Percentiles rank a stretch among this genome's conserved stretches.
phyloP scores from a whole-genome alignment of 2,797 vertebrate species.

The Lates japonicus region DNA sequence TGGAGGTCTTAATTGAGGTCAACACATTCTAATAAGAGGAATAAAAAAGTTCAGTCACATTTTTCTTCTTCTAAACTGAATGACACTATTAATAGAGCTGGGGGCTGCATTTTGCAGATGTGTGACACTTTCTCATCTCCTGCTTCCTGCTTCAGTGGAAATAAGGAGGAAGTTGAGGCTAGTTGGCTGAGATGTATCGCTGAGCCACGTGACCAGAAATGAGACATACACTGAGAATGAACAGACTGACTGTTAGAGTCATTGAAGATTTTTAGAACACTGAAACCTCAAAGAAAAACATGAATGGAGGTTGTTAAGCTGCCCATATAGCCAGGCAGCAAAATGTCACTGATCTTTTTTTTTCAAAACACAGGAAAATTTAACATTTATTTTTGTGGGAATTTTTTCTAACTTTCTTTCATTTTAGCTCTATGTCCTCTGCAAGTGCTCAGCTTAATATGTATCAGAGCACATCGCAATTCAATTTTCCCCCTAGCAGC shows the following conservation, averaged over 20 bases:
- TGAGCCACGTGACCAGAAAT: conserved; percentile 75
- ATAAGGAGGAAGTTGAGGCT: conserved; percentile 82
- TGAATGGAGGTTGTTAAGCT: conserved; percentile 68
- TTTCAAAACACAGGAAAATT: neutral
- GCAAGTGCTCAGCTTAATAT: neutral
- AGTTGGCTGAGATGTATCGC: conserved; percentile 69
- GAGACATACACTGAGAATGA: conserved; percentile 64
- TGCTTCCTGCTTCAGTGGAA: conserved; percentile 87
- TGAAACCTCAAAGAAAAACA: conserved; percentile 69
- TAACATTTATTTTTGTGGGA: neutral
- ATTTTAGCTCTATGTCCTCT: neutral
- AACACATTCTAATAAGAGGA: conserved; percentile 42
- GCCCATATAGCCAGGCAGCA: neutral
- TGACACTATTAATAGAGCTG: conserved; percentile 79
- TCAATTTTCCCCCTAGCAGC: neutral
- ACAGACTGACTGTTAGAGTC: conserved; percentile 42
- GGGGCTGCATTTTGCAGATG: conserved; percentile 73
- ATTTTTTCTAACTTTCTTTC: neutral
- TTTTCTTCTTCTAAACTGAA: conserved; percentile 66
- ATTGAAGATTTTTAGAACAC: conserved; percentile 69
- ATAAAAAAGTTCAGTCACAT: conserved; percentile 55
- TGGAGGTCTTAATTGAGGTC: conserved; percentile 21
- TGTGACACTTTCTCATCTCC: conserved; percentile 80
- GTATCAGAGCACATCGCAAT: neutral
- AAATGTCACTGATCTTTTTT: conserved; percentile 1